phyloP scores from a whole-genome alignment of 2,797 vertebrate species.

The Coendou prehensilis region DNA sequence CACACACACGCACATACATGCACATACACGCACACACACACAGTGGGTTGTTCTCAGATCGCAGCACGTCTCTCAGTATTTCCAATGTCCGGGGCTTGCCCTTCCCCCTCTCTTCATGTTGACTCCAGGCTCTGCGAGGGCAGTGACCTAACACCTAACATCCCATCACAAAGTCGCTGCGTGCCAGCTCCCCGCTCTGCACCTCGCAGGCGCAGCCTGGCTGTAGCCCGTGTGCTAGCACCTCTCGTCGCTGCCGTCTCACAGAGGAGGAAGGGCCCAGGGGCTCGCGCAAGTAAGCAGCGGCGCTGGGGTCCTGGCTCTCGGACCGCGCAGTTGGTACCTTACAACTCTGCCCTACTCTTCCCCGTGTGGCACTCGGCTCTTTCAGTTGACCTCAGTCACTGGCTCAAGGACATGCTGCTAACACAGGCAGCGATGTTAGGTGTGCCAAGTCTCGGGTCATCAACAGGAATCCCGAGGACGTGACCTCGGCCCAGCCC shows the following conservation, averaged over 20 bases:
- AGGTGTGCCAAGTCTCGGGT: not conserved
- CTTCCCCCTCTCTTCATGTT: not conserved
- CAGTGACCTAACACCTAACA: not conserved
- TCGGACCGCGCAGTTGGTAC: not conserved
- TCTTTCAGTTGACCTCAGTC: not conserved
- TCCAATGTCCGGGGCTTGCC: not conserved
- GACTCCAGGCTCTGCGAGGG: not conserved
- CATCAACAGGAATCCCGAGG: not conserved
- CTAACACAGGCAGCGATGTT: not conserved
- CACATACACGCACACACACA: not conserved
- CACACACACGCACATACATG: not conserved
- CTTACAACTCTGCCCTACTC: fast-evolving
- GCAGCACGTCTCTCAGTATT: not conserved
- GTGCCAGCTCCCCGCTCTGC: not conserved
- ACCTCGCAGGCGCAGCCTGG: not conserved
- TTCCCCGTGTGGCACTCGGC: fast-evolving
- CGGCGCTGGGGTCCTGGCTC: not conserved
- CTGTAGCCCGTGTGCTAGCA: not conserved
- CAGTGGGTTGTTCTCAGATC: not conserved
- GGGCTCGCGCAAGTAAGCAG: fast-evolving
- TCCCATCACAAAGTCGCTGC: not conserved
- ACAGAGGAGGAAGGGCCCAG: not conserved
- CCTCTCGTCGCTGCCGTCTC: not conserved
- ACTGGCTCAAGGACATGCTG: not conserved
- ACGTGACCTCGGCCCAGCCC: not conserved